Evolutionary conservation across 2,888 invertebrate genomes (phyloP).

Genomic region (Dascillus cervinus): DNA sequence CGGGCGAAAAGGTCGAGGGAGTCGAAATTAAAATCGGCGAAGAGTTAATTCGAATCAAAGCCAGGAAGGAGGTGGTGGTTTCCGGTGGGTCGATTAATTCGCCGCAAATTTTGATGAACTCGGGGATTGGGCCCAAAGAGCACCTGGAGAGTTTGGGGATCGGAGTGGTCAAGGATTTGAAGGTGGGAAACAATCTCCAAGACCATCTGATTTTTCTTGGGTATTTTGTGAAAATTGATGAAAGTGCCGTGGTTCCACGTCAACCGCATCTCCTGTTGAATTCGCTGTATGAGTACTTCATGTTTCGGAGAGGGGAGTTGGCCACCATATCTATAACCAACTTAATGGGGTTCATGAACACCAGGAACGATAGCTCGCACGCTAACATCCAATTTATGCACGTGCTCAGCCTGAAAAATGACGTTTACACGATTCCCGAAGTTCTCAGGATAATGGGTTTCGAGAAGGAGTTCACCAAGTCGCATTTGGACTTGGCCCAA

Average conservation of each 20-base stretch:
- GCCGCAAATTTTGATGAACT: constrained; percentile 53
- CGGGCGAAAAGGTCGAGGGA: constrained; percentile 37
- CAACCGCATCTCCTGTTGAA: constrained; percentile 11
- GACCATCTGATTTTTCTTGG: constrained; percentile 28
- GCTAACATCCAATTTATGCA: constrained; percentile 53
- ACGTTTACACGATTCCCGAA: constrained; percentile 6
- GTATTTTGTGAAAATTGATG: constrained; percentile 4
- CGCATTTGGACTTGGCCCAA: background rate
- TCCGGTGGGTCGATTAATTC: constrained; percentile 54
- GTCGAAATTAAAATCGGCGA: constrained; percentile 35
- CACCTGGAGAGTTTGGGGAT: constrained; percentile 35
- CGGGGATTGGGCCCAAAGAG: constrained; percentile 45
- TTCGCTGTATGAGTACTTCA: constrained; percentile 41
- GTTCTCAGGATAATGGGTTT: constrained; percentile 4
- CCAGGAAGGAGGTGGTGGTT: constrained; percentile 47
- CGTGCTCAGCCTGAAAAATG: constrained; percentile 38
- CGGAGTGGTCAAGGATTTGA: constrained; percentile 37
- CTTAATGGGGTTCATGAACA: constrained; percentile 45
- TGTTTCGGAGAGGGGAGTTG: constrained; percentile 44
- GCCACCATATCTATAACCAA: constrained; percentile 39
- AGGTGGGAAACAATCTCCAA: constrained; percentile 43
- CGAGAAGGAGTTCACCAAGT: background rate
- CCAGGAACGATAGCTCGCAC: constrained; percentile 41
- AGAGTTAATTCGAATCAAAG: constrained; percentile 26
- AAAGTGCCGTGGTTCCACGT: background rate